A percentile compares a stretch with the other conserved stretches of the same genome.
Conservation (phyloP, 1,140 invertebrate genomes). For the Drosophila obscura region DNA sequence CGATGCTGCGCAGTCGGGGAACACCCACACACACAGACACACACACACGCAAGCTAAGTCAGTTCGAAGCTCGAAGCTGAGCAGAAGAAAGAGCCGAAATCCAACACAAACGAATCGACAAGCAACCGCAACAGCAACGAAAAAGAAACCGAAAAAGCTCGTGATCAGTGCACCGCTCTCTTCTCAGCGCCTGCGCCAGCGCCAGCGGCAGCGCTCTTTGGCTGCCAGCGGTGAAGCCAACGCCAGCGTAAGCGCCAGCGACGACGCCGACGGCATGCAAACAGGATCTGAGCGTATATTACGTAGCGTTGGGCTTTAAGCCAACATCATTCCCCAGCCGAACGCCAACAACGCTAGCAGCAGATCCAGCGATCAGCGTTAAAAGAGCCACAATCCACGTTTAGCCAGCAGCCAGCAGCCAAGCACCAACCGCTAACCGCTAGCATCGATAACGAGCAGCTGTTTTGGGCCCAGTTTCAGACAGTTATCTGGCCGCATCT, state of each 20-base stretch:
- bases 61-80: constrained; percentile 6
- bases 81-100: constrained; percentile 24
- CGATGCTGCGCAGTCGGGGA: constrained; percentile 25
- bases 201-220: constrained; percentile 21
- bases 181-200: constrained; percentile 10
- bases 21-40: constrained; percentile 35
- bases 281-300: constrained; percentile 83
- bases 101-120: constrained; percentile 12
- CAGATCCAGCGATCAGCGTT: constrained; percentile 49
- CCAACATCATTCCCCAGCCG: constrained; percentile 80
- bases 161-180: constrained; percentile 37
- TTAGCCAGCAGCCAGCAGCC: constrained; percentile 31
- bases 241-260: constrained; percentile 31
- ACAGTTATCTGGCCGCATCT: constrained; percentile 44
- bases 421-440: constrained; percentile 40
- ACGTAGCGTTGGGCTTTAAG: constrained; percentile 78
- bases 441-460: constrained; percentile 63
- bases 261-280: constrained; percentile 69
- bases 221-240: constrained; percentile 14
- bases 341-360: constrained; percentile 59
- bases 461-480: constrained; percentile 42
- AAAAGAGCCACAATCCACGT: constrained; percentile 5
- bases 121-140: constrained; percentile 10
- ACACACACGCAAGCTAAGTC: not conserved
- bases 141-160: constrained; percentile 45